Base-by-base conservation (phyloP, 2,888 invertebrate genomes). In the Ceraclea dissimilis region DNA sequence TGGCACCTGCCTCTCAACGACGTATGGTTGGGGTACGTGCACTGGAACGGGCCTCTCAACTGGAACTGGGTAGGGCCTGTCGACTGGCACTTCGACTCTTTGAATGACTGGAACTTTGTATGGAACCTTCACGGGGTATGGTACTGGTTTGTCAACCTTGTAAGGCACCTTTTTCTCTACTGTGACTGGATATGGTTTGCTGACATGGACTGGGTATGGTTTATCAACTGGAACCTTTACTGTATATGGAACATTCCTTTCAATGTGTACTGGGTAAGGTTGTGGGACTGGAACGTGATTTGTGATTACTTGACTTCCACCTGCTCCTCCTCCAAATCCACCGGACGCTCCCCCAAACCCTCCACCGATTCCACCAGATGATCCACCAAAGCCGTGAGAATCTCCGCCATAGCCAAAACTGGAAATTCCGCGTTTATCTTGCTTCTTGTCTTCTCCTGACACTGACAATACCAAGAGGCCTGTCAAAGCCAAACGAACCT, bases 191-290 rank as follows among this genome's bases (percentile, higher is more conserved):
- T 61, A 61, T 11, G 61, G 61, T 62, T 67, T 77, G 62, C 75
- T 74, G 65, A 75, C 75, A 63, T 77, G 66, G 19, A 80, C 75
- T n/a, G 78, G 71, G 66, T 77, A 76, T 56, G 80, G 78, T 57
- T 79, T 69, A 71, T 79, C 73, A 51, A 79, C 73, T 22, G 78
- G 73, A 17, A 71, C 70, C 2, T 77, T 71, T 13, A 79, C 72
- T 51, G 75, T 73, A 39, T 73, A 72, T 2, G 77, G 74, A 8
- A 74, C 72, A 11, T 76, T 75, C 48, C 76, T 72, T 57, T 77
- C 77, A 1, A 78, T 75, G n/a, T 74, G 70, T 0, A 78, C 78
- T 2, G 78, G 76, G 58, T 77, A 78, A 1, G 78, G 78, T 1
- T 76, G 76, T 0, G 78, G 77, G 0, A 76, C 75, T 0, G 76